Percentiles rank a stretch among this genome's conserved stretches.
phyloP scores from a whole-genome alignment of 2,797 vertebrate species.

The Hapalemur alaotrensis region DNA sequence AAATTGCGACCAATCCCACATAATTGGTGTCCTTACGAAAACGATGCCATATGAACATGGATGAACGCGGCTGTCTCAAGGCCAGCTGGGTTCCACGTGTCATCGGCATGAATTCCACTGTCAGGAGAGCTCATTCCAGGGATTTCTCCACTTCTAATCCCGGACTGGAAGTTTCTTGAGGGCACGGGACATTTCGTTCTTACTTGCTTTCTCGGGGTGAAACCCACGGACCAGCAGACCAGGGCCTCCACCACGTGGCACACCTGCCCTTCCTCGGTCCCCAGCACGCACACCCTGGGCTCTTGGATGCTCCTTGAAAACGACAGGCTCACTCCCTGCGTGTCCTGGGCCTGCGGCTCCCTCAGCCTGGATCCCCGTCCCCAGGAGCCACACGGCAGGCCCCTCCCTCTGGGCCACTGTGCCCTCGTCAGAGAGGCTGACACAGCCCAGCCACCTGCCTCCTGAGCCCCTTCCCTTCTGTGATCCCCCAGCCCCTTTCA shows the following conservation, averaged over 20 bases:
- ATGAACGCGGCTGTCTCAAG: fast-evolving
- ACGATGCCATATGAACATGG: neutral
- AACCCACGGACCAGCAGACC: neutral
- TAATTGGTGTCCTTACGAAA: neutral
- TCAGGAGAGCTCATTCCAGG: neutral
- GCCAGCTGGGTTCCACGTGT: neutral
- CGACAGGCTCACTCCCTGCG: neutral
- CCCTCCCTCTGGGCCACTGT: neutral
- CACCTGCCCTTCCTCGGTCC: fast-evolving
- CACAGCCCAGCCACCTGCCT: neutral
- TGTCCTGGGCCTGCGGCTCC: neutral
- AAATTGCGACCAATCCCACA: neutral
- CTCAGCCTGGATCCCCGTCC: neutral
- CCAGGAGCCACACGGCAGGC: no score
- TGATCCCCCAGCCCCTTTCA: no score
- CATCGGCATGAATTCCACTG: neutral
- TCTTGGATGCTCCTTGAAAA: neutral
- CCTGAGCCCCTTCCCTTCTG: neutral
- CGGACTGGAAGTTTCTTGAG: neutral
- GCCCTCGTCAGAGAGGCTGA: neutral
- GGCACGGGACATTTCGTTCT: neutral
- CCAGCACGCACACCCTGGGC: neutral
- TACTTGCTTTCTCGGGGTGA: neutral
- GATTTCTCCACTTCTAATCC: neutral
- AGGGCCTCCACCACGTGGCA: fast-evolving